A percentile compares a stretch with the other conserved stretches of the same genome.
These are phyloP conservation scores for Ammospiza nelsoni DNA, from an alignment of 2,113 vertebrate species.

Conservation along the genomic window DNA sequence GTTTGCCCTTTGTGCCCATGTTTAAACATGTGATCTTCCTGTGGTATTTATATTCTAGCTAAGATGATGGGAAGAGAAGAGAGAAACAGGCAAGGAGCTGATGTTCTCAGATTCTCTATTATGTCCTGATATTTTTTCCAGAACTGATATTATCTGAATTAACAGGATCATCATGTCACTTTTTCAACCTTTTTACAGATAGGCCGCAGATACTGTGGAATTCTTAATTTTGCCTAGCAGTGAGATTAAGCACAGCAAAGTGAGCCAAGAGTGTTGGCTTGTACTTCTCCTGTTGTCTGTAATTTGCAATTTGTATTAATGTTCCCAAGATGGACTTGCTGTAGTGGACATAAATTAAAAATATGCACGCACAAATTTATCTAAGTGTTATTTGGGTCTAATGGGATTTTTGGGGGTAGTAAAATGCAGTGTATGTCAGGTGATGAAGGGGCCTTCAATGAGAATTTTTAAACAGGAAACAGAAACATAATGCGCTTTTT, in stretches of 20 bases:
- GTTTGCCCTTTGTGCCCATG: fast-evolving
- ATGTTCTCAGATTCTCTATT: background rate
- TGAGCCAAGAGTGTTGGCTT: background rate
- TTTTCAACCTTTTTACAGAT: background rate
- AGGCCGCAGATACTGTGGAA: background rate
- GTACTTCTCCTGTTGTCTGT: background rate
- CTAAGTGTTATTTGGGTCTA: background rate
- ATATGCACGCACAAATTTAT: background rate
- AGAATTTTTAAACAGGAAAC: background rate
- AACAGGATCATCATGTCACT: background rate
- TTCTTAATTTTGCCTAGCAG: background rate
- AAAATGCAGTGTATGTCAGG: background rate
- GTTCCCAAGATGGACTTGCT: background rate
- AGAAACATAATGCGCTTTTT: background rate
- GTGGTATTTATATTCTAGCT: background rate
- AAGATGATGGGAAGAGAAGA: background rate
- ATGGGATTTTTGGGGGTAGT: fast-evolving
- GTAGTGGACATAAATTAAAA: background rate
- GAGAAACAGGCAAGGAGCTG: background rate
- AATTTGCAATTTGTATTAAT: background rate
- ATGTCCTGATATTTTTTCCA: background rate
- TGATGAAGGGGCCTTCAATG: background rate
- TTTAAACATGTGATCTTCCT: background rate
- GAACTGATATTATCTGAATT: background rate
- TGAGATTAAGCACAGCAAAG: background rate